Conservation (phyloP, 2,888 invertebrate species). For the Nematopogon swammerdamellus region DNA sequence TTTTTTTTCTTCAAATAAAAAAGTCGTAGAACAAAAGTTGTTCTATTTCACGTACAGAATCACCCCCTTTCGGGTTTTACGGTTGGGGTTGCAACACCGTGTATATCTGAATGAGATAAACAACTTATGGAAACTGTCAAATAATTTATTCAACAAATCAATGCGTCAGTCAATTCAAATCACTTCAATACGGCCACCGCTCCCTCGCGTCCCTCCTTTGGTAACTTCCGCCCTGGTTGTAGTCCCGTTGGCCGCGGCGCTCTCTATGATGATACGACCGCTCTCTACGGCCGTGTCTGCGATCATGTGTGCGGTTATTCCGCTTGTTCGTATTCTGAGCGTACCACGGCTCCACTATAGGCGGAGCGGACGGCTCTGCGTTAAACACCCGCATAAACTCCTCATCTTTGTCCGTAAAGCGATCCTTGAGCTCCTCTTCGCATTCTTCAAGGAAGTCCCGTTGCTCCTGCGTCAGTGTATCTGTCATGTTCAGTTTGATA, state of each 20-base stretch:
- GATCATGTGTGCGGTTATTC: conserved; percentile 28
- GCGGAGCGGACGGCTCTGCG: conserved; percentile 43
- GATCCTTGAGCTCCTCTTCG: conserved; percentile 59
- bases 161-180: background rate
- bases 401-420: conserved; percentile 61
- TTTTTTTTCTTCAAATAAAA: too few relatives aligned
- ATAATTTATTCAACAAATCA: background rate
- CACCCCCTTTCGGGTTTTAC: too few relatives aligned
- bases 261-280: conserved; percentile 19
- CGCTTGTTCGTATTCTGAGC: conserved; percentile 23
- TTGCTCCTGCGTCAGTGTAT: conserved; percentile 51
- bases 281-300: conserved; percentile 14
- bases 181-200: background rate
- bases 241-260: conserved; percentile 8
- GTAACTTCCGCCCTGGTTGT: conserved; percentile 1
- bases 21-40: too few relatives aligned
- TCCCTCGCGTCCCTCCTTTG: background rate
- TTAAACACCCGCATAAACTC: conserved; percentile 54
- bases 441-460: conserved; percentile 58
- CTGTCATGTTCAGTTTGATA: conserved; percentile 19
- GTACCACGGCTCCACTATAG: conserved; percentile 60
- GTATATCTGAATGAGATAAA: too few relatives aligned
- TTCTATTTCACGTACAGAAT: too few relatives aligned
- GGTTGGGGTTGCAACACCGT: too few relatives aligned
- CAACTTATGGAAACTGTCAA: background rate